phyloP scores from a whole-genome alignment of 1,140 invertebrate species.

The Drosophila nigromelanica region DNA sequence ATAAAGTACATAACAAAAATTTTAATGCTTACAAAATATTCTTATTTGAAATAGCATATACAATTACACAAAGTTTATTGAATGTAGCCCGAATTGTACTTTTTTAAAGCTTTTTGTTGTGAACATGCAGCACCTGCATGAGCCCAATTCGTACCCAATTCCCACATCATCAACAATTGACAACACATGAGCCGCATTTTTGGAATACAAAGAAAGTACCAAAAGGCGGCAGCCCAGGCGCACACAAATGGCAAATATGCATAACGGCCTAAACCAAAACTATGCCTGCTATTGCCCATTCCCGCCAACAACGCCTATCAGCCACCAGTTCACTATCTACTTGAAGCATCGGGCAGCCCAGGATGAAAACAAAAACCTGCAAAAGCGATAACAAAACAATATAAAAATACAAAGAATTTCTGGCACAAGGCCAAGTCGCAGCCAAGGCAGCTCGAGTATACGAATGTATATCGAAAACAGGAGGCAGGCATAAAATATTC shows the following conservation, averaged over 20 bases:
- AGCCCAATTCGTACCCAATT: slow-evolving; percentile 49
- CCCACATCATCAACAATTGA: slow-evolving; percentile 74
- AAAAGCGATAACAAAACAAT: slow-evolving; percentile 59
- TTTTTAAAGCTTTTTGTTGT: slow-evolving; percentile 27
- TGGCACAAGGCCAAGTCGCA: slow-evolving; percentile 74
- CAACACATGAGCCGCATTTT: slow-evolving; percentile 69
- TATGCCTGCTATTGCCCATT: slow-evolving; percentile 31
- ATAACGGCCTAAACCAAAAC: slow-evolving; percentile 65
- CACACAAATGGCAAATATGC: slow-evolving; percentile 68
- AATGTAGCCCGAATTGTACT: neutral
- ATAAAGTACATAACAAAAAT: neutral
- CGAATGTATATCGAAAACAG: slow-evolving; percentile 32
- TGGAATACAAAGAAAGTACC: slow-evolving; percentile 40
- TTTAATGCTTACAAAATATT: neutral
- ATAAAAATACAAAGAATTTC: slow-evolving; percentile 59
- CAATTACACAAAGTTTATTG: slow-evolving; percentile 17
- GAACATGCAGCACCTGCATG: slow-evolving; percentile 15
- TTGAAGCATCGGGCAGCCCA: slow-evolving; percentile 38
- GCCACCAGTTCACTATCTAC: slow-evolving; percentile 17
- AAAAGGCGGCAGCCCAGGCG: slow-evolving; percentile 33
- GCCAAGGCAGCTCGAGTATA: slow-evolving; percentile 29
- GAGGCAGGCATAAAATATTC: slow-evolving; percentile 62
- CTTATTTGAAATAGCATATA: neutral
- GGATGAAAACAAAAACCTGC: slow-evolving; percentile 62
- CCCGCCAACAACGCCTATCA: neutral